Evolutionary conservation across 1,140 invertebrate genomes (phyloP).

Genomic region (Venturia canescens): DNA sequence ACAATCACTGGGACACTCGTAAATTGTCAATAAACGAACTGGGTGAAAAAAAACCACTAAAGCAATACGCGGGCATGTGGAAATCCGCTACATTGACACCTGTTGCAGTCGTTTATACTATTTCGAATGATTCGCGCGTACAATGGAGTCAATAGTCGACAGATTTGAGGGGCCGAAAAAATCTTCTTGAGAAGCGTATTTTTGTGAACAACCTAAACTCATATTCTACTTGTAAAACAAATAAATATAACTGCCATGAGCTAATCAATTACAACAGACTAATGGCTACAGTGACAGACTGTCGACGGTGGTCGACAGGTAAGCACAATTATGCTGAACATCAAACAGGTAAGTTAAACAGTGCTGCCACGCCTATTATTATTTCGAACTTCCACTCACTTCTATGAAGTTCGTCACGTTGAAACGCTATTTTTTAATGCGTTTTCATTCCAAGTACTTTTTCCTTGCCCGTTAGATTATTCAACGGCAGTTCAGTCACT

Average conservation of each 20-base stretch:
- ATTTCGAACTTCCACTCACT: not conserved
- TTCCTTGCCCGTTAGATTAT: not conserved
- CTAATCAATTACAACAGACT: conserved; percentile 42
- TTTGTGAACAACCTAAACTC: conserved; percentile 3
- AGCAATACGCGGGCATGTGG: conserved; percentile 9
- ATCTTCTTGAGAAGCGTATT: not conserved
- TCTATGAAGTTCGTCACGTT: not conserved
- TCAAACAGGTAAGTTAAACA: conserved; percentile 68
- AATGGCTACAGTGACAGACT: conserved; percentile 43
- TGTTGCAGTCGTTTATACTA: conserved; percentile 17
- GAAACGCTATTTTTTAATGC: not conserved
- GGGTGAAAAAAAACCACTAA: not conserved
- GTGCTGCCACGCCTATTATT: conserved; percentile 79
- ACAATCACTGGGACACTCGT: not conserved
- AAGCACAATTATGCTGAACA: conserved; percentile 78
- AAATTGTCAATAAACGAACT: conserved; percentile 14
- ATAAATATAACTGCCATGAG: conserved; percentile 15
- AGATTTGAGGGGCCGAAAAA: not conserved
- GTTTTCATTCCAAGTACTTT: not conserved
- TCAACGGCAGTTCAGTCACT: too few species aligned
- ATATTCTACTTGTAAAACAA: not conserved
- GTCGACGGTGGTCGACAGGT: conserved; percentile 39
- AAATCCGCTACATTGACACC: conserved; percentile 25
- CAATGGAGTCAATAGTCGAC: not conserved
- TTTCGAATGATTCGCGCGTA: conserved; percentile 39